These are phyloP conservation scores for Podocnemis expansa DNA, from an alignment of 2,113 vertebrate genomes.

Conservation along the genomic window DNA sequence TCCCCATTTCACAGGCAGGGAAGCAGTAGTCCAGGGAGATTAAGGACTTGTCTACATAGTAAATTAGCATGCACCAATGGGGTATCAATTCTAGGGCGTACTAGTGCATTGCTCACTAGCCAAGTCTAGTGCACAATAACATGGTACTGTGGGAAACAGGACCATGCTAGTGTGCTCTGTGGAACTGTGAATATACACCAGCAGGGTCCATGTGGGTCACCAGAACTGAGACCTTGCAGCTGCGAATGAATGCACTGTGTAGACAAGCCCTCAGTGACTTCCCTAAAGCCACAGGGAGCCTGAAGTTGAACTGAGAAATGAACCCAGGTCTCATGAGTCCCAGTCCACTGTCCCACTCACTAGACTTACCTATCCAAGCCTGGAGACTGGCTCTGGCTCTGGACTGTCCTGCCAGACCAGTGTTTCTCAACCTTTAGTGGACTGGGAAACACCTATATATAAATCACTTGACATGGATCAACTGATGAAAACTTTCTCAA, in stretches of 20 bases:
- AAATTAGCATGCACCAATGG: not conserved
- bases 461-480: too few relatives aligned
- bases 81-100: not conserved
- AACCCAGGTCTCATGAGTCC: not conserved
- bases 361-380: not conserved
- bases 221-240: not conserved
- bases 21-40: not conserved
- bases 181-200: not conserved
- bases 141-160: not conserved
- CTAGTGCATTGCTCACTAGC: not conserved
- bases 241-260: not conserved
- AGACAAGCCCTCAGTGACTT: not conserved
- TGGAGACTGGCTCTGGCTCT: not conserved
- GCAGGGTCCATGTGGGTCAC: not conserved
- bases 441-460: too few relatives aligned
- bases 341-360: not conserved
- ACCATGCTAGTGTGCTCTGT: not conserved
- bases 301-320: not conserved
- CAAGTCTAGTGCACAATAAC: not conserved
- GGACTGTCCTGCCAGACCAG: not conserved
- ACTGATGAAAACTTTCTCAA: too few relatives aligned
- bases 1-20: not conserved
- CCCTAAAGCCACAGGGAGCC: not conserved
- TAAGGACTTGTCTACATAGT: not conserved
- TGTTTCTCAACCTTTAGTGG: too few relatives aligned